Conservation (phyloP, 2,888 invertebrate genomes). For the Ellobium chinense region DNA sequence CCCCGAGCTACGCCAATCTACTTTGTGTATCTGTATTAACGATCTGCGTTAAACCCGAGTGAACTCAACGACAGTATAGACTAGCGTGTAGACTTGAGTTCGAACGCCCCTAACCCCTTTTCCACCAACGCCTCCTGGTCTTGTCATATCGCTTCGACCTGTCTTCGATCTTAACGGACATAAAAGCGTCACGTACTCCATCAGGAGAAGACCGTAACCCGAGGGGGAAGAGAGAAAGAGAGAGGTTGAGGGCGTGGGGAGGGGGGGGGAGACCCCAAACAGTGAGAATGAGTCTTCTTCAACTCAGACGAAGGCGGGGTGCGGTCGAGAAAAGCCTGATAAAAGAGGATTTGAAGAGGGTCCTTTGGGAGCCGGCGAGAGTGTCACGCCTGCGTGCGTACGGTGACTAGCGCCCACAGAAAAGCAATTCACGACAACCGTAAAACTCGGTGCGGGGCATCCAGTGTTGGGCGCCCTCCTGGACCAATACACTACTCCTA, state of each 20-base stretch:
- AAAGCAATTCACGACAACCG: neutral
- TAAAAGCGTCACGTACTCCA: slow-evolving; percentile 13
- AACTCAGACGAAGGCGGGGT: neutral
- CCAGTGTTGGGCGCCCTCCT: neutral
- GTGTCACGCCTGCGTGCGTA: slow-evolving; percentile 11
- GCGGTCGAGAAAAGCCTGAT: neutral
- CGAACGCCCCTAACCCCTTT: neutral
- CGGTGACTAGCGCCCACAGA: neutral
- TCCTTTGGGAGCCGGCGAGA: neutral
- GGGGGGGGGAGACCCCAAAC: no score
- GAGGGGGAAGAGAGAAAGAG: neutral
- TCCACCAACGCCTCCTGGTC: neutral
- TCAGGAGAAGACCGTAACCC: slow-evolving; percentile 17
- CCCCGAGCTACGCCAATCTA: no score
- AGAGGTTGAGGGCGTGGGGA: no score
- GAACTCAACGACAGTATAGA: neutral
- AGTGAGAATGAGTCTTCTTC: slow-evolving; percentile 5
- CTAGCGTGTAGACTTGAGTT: neutral
- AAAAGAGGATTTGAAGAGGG: slow-evolving; percentile 18
- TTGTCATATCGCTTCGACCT: slow-evolving; percentile 32
- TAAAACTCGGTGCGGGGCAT: neutral
- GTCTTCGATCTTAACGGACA: neutral
- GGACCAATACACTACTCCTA: neutral
- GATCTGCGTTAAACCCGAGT: no score
- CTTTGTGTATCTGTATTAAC: no score